These are phyloP conservation scores for Aspidoscelis tigris DNA, from an alignment of 2,113 vertebrate genomes.

Conservation along the genomic window DNA sequence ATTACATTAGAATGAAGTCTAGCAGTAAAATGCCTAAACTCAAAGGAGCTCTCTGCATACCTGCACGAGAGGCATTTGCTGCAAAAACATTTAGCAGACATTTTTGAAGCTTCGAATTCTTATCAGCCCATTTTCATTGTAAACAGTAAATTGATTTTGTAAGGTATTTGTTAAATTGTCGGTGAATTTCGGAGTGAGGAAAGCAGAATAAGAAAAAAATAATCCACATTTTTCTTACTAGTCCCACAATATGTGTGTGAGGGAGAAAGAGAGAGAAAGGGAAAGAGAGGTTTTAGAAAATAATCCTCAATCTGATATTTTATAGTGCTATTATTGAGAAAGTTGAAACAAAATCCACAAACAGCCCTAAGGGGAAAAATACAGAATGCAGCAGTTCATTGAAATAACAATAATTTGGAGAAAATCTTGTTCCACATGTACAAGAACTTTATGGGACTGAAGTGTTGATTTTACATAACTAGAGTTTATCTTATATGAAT, in stretches of 20 bases:
- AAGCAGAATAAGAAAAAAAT: background rate
- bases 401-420: too few species aligned
- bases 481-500: too few species aligned
- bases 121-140: background rate
- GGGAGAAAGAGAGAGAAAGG: too few species aligned
- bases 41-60: slow-evolving; percentile 5
- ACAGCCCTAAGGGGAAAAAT: too few species aligned
- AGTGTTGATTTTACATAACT: too few species aligned
- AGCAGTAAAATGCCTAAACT: background rate
- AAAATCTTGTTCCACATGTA: too few species aligned
- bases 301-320: too few species aligned
- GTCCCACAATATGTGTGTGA: background rate
- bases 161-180: background rate
- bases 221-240: background rate
- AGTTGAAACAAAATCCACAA: background rate
- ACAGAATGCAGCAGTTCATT: too few species aligned
- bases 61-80: background rate
- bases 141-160: background rate
- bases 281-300: too few species aligned
- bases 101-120: background rate
- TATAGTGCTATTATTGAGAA: too few species aligned
- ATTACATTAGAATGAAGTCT: slow-evolving; percentile 18
- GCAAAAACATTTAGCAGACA: background rate
- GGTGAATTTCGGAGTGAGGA: background rate
- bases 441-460: too few species aligned